Conservation (phyloP, 37 sponge, comb jelly and placozoan genomes). For the Spongilla lacustris region DNA sequence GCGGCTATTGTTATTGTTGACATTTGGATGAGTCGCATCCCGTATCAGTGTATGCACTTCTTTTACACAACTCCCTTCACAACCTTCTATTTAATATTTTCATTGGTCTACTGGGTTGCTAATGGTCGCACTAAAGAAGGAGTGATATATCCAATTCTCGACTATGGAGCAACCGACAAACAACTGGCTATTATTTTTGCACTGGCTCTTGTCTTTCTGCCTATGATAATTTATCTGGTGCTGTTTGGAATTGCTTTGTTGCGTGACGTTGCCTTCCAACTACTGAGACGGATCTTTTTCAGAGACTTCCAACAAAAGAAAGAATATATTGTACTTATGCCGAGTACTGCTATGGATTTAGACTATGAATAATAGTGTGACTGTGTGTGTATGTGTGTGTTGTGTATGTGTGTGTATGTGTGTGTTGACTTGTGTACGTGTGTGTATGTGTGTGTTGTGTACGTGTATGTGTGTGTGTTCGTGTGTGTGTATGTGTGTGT, state of each 20-base stretch:
- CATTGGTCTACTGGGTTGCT: conserved; percentile 55
- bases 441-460: too few relatives aligned
- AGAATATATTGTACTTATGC: neutral
- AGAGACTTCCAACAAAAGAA: neutral
- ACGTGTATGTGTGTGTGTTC: too few relatives aligned
- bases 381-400: too few relatives aligned
- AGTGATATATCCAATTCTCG: conserved; percentile 48
- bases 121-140: conserved; percentile 43
- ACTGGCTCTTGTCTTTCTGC: conserved; percentile 11
- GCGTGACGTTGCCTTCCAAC: conserved; percentile 28
- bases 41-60: conserved; percentile 56
- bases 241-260: conserved; percentile 32
- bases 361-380: neutral
- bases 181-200: neutral
- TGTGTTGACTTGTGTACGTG: too few relatives aligned
- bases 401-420: too few relatives aligned
- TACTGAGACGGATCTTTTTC: neutral
- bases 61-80: conserved; percentile 15
- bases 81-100: conserved; percentile 51
- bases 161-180: conserved; percentile 20
- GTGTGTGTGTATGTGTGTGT: too few relatives aligned
- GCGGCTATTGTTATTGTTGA: conserved; percentile 37
- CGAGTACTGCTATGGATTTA: neutral
- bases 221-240: conserved; percentile 12
- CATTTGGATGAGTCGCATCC: conserved; percentile 36